Evolutionary conservation across 2,113 vertebrate genomes (phyloP), one percentile per base, ranked within the genome.

Genomic region (Passer domesticus): DNA sequence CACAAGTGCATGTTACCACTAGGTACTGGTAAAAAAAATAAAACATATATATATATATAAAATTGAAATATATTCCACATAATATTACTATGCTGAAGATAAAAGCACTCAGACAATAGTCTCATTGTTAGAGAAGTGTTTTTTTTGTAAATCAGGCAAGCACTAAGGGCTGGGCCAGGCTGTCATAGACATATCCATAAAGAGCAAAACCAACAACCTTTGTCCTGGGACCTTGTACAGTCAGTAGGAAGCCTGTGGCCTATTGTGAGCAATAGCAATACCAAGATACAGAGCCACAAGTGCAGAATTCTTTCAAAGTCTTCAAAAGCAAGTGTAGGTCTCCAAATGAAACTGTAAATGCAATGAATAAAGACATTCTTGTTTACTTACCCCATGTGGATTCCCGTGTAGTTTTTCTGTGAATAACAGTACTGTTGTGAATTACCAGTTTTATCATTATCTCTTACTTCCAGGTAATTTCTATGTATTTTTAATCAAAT

Each of bases 71-170:
- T 2, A 7, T 78, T 67, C 20, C 5, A 59, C 19, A 37, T 3
- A 81, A 69, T 19, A 58, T 7, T 31, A 7, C 6, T 50, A 21
- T 21, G 6, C 6, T 69, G 49, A 84, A 89, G 15, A 2, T 62
- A 49, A 84, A 89, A 50, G 3, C 7, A 21, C 14, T 23, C 23
- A 67, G 22, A 2, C 8, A 77, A 35, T 22, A 24, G 3, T 50
- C 3, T 63, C 0, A 0, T 22, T 43, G 9, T 37, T 59, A 75
- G 10, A 85, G 5, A 68, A 46, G 7, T 11, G 5, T 0, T 13
- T 47, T 52, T 83, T 6, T 33, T 81, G 9, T 66, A 82, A 82
- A 68, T 8, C 4, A 55, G 21, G 7, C 15, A 12, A 64, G 72
- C 19, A 43, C 13, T 64, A 55, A 78, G 4, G 8, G 21, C 8